Evolutionary conservation across 2,888 invertebrate genomes (phyloP).

Genomic region (Cataglyphis altisquamis): DNA sequence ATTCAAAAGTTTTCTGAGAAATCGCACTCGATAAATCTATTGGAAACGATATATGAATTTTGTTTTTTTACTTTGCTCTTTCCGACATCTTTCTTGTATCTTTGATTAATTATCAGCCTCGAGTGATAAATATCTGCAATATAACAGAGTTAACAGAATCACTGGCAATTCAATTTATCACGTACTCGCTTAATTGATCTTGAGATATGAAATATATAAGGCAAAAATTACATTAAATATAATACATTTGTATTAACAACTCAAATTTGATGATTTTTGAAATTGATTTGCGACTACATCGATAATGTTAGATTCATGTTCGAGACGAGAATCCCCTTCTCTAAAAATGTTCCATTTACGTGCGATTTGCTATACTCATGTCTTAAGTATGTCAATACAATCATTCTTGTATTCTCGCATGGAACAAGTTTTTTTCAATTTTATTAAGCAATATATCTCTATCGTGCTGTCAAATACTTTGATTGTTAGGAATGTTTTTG

Average conservation of each 20-base stretch:
- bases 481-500: not conserved
- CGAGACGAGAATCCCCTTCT: not conserved
- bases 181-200: constrained; percentile 46
- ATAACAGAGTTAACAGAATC: not conserved
- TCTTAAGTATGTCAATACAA: not conserved
- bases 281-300: constrained; percentile 13
- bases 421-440: not conserved
- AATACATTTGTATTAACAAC: constrained; percentile 50
- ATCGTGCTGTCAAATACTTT: not conserved
- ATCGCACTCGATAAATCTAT: not conserved
- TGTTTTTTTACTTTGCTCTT: not conserved
- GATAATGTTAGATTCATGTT: constrained; percentile 50
- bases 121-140: constrained; percentile 37
- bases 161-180: constrained; percentile 15
- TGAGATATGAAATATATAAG: constrained; percentile 47
- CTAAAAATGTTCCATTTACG: not conserved
- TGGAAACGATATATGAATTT: not conserved
- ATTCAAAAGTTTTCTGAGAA: not conserved
- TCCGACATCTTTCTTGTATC: not conserved
- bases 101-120: not conserved
- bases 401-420: not conserved
- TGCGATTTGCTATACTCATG: not conserved
- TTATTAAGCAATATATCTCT: not conserved
- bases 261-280: constrained; percentile 9
- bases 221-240: not conserved